phyloP scores from a whole-genome alignment of 2,888 invertebrate species.

The Apamea sordens region DNA sequence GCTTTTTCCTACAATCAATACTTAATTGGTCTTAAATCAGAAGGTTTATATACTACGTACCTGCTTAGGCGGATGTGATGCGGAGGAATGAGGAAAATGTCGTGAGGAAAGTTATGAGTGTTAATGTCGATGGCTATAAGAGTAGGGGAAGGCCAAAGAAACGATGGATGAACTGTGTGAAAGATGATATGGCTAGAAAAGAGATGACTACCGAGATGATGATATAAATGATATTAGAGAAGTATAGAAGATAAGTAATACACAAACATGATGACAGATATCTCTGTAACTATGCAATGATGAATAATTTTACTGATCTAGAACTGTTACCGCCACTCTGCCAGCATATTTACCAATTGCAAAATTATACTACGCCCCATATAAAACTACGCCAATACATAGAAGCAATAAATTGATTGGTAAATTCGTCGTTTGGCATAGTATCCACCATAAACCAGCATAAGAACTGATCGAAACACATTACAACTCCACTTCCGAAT shows the following conservation, averaged over 20 bases:
- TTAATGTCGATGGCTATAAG: background rate
- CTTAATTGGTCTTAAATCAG: background rate
- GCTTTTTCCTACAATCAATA: background rate
- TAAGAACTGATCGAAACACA: conserved; percentile 40
- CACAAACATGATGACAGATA: background rate
- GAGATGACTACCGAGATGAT: background rate
- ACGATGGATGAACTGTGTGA: background rate
- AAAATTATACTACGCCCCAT: conserved; percentile 10
- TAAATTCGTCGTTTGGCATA: conserved; percentile 47
- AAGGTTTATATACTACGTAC: background rate
- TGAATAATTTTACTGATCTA: background rate
- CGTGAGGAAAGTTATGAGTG: background rate
- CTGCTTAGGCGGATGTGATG: background rate
- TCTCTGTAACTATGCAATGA: background rate
- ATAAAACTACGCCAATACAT: conserved; percentile 33
- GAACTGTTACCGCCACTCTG: background rate
- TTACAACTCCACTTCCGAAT: conserved; percentile 40
- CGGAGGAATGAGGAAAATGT: no score
- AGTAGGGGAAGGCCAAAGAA: background rate
- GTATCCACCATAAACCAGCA: conserved; percentile 47
- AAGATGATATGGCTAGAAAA: background rate
- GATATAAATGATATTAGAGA: background rate
- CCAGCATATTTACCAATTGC: background rate
- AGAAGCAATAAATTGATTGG: conserved; percentile 40
- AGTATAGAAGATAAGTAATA: background rate